A percentile compares a stretch with the other conserved stretches of the same genome.
Evolutionary conservation across 2,113 vertebrate genomes (phyloP).

Genomic region (Melanerpes aurifrons): DNA sequence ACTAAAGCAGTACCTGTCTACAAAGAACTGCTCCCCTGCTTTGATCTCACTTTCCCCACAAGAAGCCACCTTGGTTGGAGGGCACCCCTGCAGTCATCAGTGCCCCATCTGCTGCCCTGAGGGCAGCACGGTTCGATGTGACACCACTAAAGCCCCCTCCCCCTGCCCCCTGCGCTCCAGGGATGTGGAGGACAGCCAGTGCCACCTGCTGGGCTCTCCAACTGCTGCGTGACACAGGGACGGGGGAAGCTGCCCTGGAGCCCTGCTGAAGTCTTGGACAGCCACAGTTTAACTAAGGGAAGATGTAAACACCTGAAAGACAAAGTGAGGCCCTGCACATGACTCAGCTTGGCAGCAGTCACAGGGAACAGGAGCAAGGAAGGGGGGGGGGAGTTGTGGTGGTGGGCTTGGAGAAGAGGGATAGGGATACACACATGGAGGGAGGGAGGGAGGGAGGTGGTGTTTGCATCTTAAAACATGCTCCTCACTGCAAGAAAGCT

Average conservation of each 20-base stretch:
- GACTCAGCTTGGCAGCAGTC: too few species aligned
- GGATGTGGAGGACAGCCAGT: not conserved
- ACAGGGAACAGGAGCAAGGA: too few species aligned
- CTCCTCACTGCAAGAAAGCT: too few species aligned
- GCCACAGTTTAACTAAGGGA: too few species aligned
- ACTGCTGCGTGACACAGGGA: not conserved
- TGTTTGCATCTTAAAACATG: too few species aligned
- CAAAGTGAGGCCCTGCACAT: too few species aligned
- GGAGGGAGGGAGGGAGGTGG: too few species aligned
- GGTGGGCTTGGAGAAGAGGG: too few species aligned
- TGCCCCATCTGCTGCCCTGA: accelerated
- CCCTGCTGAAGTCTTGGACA: not conserved
- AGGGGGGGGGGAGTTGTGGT: too few species aligned
- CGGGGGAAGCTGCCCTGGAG: not conserved
- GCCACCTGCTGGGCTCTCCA: not conserved
- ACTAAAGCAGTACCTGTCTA: not conserved
- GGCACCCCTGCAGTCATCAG: accelerated
- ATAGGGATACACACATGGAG: too few species aligned
- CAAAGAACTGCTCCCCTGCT: not conserved
- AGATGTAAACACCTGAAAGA: too few species aligned
- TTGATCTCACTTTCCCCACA: not conserved
- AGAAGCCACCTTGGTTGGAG: accelerated
- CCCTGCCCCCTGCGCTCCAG: not conserved
- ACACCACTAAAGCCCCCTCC: not conserved
- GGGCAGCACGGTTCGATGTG: not conserved